These are phyloP conservation scores for Martes martes DNA, from an alignment of 2,113 vertebrate species.

Conservation along the genomic window DNA sequence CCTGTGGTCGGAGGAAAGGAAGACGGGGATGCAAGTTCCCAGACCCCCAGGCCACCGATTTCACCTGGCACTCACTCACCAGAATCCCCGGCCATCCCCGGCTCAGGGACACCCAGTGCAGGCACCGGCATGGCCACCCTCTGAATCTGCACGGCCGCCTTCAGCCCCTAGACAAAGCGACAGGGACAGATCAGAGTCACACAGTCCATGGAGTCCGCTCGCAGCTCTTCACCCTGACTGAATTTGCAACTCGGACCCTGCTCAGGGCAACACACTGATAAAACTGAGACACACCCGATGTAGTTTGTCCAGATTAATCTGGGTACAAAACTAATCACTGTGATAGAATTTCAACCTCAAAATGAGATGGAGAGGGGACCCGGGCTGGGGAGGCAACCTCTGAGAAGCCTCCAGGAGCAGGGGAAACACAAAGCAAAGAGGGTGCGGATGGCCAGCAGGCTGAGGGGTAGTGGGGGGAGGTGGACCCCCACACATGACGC, in stretches of 20 bases:
- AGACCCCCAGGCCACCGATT: not conserved
- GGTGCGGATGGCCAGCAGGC: not conserved
- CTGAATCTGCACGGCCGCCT: not conserved
- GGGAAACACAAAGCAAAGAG: not conserved
- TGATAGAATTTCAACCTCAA: not conserved
- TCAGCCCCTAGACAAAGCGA: slow-evolving; percentile 16
- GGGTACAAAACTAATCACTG: not conserved
- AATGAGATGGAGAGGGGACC: not conserved
- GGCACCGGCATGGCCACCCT: not conserved
- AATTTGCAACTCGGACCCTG: not conserved
- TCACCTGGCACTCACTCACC: not conserved
- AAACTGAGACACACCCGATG: not conserved
- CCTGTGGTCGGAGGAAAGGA: not conserved
- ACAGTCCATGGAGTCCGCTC: fast-evolving
- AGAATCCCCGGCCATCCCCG: not conserved
- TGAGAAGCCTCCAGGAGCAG: not conserved
- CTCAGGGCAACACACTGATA: not conserved
- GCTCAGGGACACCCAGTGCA: not conserved
- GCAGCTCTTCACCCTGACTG: not conserved
- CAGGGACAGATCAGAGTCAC: not conserved
- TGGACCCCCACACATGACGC: not conserved
- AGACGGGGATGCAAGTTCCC: not conserved
- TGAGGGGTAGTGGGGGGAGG: not conserved
- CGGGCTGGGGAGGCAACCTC: not conserved
- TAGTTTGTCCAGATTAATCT: not conserved